phyloP scores from a whole-genome alignment of 2,888 invertebrate species.

The Yponomeuta sedellus region DNA sequence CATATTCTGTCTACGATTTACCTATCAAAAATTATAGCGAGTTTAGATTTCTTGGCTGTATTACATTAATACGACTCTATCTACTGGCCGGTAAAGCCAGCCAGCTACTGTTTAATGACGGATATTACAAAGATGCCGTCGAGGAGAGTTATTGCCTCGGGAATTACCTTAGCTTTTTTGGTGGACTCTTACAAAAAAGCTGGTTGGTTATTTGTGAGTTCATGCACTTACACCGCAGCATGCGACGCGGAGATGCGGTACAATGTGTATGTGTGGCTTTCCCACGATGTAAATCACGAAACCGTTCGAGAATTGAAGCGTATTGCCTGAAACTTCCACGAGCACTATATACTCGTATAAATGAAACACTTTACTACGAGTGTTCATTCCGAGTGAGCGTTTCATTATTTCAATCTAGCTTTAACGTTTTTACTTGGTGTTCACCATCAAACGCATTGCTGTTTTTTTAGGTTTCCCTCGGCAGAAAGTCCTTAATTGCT shows the following conservation, averaged over 20 bases:
- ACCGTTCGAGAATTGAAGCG: too few species aligned
- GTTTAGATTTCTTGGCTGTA: too few species aligned
- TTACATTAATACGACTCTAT: constrained; percentile 50
- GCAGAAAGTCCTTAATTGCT: background rate
- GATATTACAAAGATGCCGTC: constrained; percentile 30
- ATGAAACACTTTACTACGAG: too few species aligned
- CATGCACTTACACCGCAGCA: background rate
- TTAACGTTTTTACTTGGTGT: background rate
- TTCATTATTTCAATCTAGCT: too few species aligned
- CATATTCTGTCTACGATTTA: too few species aligned
- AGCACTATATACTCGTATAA: too few species aligned
- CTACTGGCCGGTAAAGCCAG: constrained; percentile 37
- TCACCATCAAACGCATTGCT: background rate
- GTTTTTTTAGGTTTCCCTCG: background rate
- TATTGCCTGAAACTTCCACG: too few species aligned
- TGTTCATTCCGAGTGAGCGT: too few species aligned
- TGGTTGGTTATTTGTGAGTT: background rate
- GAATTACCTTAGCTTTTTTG: background rate
- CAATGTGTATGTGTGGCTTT: background rate
- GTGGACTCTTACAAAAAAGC: background rate
- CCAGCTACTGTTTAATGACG: constrained; percentile 59
- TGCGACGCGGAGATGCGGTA: background rate
- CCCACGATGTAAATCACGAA: background rate
- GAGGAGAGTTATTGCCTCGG: constrained; percentile 1
- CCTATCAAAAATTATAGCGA: too few species aligned